Evolutionary conservation across 1,140 invertebrate genomes (phyloP).

Genomic region (Drosophila sechellia): DNA sequence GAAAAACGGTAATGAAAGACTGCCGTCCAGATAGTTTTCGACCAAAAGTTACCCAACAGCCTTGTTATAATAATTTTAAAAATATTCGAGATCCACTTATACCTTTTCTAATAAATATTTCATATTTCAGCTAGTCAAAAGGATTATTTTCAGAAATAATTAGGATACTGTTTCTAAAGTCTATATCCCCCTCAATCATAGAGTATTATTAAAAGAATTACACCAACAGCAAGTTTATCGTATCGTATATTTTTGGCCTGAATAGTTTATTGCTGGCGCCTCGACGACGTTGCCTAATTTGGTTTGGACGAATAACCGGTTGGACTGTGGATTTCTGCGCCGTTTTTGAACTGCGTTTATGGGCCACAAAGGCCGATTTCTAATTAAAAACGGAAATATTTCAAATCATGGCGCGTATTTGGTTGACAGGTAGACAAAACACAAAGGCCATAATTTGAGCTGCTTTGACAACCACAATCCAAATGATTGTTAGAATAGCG

Average conservation of each 20-base stretch:
- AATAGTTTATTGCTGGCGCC: slow-evolving; percentile 76
- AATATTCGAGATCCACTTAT: too few species aligned
- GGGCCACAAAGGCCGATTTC: slow-evolving; percentile 52
- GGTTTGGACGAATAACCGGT: slow-evolving; percentile 65
- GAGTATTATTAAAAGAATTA: slow-evolving; percentile 15
- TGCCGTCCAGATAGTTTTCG: neutral
- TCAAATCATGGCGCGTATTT: slow-evolving; percentile 3
- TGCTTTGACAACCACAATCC: neutral
- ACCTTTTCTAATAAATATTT: too few species aligned
- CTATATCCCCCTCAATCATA: neutral
- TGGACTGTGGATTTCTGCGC: slow-evolving; percentile 17
- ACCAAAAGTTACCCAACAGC: neutral
- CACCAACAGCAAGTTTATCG: slow-evolving; percentile 27
- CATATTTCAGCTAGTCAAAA: too few species aligned
- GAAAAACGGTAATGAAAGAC: slow-evolving; percentile 29
- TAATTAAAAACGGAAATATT: slow-evolving; percentile 78
- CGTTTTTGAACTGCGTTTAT: slow-evolving; percentile 45
- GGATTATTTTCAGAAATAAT: too few species aligned
- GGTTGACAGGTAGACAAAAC: slow-evolving; percentile 21
- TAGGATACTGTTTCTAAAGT: neutral
- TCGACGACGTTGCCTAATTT: slow-evolving; percentile 72
- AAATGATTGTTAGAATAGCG: neutral
- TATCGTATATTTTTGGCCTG: slow-evolving; percentile 58
- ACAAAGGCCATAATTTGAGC: slow-evolving; percentile 4
- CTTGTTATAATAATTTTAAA: neutral